A percentile compares a stretch with the other conserved stretches of the same genome.
These are phyloP conservation scores for Ceratotherium simum DNA, from an alignment of 2,113 vertebrate species.

Conservation along the genomic window DNA sequence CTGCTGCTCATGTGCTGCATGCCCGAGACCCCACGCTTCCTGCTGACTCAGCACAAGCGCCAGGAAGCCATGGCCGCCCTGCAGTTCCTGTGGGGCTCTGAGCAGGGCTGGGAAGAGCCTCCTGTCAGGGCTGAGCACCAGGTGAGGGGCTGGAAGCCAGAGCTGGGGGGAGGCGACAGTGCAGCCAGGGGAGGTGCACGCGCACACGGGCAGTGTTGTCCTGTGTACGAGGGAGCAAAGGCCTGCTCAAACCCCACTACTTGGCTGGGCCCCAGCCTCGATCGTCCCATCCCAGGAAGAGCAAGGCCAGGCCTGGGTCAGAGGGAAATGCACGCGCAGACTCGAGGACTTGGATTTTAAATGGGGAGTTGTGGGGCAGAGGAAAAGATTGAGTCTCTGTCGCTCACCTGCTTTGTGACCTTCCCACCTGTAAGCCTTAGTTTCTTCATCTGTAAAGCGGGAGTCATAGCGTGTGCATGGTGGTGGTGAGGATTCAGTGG, in stretches of 20 bases:
- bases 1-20: conserved; percentile 93
- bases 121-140: conserved; percentile 84
- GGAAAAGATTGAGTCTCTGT: background rate
- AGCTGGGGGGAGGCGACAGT: fast-evolving
- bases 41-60: conserved; percentile 88
- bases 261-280: background rate
- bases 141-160: conserved; percentile 82
- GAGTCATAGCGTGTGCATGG: fast-evolving
- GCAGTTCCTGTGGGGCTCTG: conserved; percentile 92
- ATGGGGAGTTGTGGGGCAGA: background rate
- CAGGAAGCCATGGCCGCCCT: conserved; percentile 90
- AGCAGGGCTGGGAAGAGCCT: conserved; percentile 91
- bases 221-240: background rate
- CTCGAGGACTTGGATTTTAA: background rate
- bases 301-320: background rate
- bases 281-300: background rate
- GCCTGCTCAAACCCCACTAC: background rate
- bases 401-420: background rate
- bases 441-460: background rate
- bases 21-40: conserved; percentile 95
- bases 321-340: background rate
- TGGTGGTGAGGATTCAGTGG: background rate
- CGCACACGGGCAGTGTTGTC: background rate
- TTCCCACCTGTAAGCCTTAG: background rate
- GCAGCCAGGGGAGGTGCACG: no score